phyloP scores from a whole-genome alignment of 2,113 vertebrate genomes.

The Corvus moneduloides region DNA sequence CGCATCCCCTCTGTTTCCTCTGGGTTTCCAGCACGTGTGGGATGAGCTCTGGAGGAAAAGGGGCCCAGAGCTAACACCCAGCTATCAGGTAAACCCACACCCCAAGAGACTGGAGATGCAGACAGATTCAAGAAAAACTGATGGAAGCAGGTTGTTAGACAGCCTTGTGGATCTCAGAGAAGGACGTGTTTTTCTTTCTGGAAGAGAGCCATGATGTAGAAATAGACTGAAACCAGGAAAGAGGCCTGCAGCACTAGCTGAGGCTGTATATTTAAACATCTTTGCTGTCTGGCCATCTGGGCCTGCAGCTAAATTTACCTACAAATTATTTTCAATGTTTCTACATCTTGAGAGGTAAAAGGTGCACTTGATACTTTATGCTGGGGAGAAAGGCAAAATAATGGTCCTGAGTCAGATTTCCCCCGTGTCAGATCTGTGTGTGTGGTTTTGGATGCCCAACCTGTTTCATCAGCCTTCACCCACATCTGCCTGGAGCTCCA shows the following conservation, averaged over 20 bases:
- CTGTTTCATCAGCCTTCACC: background rate
- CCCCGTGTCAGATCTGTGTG: background rate
- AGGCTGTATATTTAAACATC: slow-evolving; percentile 27
- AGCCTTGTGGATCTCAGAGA: background rate
- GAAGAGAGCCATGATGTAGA: slow-evolving; percentile 22
- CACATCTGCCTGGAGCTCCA: background rate
- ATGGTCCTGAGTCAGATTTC: background rate
- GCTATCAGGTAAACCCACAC: background rate
- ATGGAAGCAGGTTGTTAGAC: slow-evolving; percentile 11
- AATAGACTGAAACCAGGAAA: slow-evolving; percentile 18
- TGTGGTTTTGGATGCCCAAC: background rate
- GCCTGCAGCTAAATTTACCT: slow-evolving; percentile 39
- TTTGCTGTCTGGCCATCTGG: slow-evolving; percentile 32
- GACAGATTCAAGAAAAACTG: background rate
- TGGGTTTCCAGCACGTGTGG: background rate
- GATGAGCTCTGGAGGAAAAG: background rate
- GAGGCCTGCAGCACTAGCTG: background rate
- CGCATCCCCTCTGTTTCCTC: background rate
- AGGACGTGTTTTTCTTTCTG: slow-evolving; percentile 14
- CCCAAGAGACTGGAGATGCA: background rate
- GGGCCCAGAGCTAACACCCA: background rate
- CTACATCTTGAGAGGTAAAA: slow-evolving; percentile 13
- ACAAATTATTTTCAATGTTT: slow-evolving; percentile 10
- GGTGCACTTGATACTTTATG: background rate
- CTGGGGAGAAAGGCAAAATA: background rate